Base-by-base conservation (phyloP, 23 tunicate species). In the Ascidia mentula region DNA sequence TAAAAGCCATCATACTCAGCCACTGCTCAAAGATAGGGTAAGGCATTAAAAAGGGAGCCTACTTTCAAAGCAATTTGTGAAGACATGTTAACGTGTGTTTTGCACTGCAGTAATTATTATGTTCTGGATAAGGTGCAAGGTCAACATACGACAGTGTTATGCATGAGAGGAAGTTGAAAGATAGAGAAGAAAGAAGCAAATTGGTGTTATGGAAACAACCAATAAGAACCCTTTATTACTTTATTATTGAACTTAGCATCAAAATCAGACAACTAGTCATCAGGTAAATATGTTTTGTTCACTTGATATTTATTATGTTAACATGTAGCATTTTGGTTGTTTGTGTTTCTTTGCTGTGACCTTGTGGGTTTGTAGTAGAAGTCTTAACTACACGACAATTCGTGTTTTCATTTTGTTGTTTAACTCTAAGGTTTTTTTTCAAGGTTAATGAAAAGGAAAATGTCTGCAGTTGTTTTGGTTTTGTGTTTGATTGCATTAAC, bases 181-280 rank as follows among this genome's bases (percentile, higher is more conserved):
- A 95, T 34, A 73, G 96, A 0, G 89, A 89, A 73, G 96, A 95
- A 82, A 82, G 99, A 76, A 83, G 78, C 32, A 80, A 87, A 31
- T 70, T 95, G 30, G 97, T 91, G 18, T 74, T 96, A 18, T 96
- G 97, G 97, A 91, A 81, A 32, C 84, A 85, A 45, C 99, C 97
- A 22, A 28, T 90, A 40, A 82, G 72, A 18, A 95, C 99, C 18
- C 65, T 95, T 37, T 73, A 85, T 40, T 90, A 86, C 72, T 95
- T 90, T 75, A 30, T 79, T 7, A 75, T 87, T 32, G 99, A 95
- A 79, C 73, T 60, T 26, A 79, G 86, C 75, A 73, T 79, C 37
- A 84, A 83, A 59, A 36, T 74, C 18, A 70, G 40, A 7, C 78
- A 78, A 38, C 36, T 85, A 34, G 38, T 46, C 9, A 34, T 45